Percentiles rank a stretch among this genome's conserved stretches.
Evolutionary conservation across 2,797 vertebrate species (phyloP).

Genomic region (Mastacembelus armatus): DNA sequence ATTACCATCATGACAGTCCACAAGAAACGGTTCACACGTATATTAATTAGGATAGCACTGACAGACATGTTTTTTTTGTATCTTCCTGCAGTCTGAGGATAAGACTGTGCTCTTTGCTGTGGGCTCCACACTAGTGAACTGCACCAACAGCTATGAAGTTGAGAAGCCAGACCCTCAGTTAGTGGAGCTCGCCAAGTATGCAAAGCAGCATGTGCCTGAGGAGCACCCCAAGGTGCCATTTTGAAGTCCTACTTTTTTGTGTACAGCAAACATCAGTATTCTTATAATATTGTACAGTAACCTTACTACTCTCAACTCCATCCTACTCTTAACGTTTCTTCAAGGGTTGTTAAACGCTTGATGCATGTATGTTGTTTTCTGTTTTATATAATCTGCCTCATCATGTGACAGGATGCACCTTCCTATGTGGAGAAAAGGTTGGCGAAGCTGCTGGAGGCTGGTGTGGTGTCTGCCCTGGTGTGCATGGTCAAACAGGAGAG

Average conservation of each 20-base stretch:
- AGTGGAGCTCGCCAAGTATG: conserved; percentile 97
- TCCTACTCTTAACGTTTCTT: not conserved
- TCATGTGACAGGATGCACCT: conserved; percentile 87
- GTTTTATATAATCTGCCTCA: not conserved
- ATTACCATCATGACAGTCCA: not conserved
- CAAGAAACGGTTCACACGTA: not conserved
- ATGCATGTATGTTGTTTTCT: not conserved
- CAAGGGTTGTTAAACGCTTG: not conserved
- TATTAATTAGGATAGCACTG: not conserved
- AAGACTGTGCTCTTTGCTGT: conserved; percentile 95
- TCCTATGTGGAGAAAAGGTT: conserved; percentile 89
- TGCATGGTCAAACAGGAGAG: conserved; percentile 97
- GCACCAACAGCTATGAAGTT: conserved; percentile 96
- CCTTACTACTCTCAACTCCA: not conserved
- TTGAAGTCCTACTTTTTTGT: not conserved
- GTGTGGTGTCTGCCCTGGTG: conserved; percentile 92
- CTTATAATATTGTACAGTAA: not conserved
- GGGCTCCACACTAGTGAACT: conserved; percentile 95
- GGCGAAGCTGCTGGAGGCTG: conserved; percentile 89
- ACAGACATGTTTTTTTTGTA: conserved; percentile 10
- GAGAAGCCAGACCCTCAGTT: conserved; percentile 96
- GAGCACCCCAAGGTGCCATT: conserved; percentile 94
- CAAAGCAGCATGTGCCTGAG: conserved; percentile 96
- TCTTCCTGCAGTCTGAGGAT: conserved; percentile 89
- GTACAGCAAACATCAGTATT: not conserved